Conservation (phyloP, 2,113 vertebrate species). For the Prietella phreatophila region DNA sequence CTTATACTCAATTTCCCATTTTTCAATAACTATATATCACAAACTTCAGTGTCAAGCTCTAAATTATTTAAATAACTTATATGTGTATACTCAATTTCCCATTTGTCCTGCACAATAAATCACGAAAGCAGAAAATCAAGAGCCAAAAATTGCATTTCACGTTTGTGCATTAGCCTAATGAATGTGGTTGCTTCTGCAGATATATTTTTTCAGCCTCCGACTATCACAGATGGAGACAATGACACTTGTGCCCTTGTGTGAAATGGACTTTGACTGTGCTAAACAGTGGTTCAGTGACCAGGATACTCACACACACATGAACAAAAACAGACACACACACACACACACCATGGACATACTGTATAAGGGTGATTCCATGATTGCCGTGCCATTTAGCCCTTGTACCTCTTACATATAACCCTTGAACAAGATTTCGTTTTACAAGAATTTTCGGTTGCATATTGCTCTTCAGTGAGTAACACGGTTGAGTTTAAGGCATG, state of each 20-base stretch:
- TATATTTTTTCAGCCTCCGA: slow-evolving; percentile 26
- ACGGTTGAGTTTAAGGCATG: neutral
- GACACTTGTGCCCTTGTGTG: slow-evolving; percentile 45
- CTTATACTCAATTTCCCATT: slow-evolving; percentile 73
- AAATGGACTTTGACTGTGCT: slow-evolving; percentile 44
- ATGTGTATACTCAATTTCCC: slow-evolving; percentile 69
- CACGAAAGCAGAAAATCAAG: slow-evolving; percentile 49
- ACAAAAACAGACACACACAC: slow-evolving; percentile 20
- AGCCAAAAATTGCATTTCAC: slow-evolving; percentile 46
- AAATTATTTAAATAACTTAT: slow-evolving; percentile 76
- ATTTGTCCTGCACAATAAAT: slow-evolving; percentile 70
- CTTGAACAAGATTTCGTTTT: neutral
- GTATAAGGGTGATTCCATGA: neutral
- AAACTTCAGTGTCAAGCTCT: slow-evolving; percentile 67
- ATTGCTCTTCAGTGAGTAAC: neutral
- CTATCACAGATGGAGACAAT: slow-evolving; percentile 41
- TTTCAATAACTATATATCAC: slow-evolving; percentile 73
- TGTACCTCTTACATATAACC: neutral
- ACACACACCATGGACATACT: slow-evolving; percentile 2
- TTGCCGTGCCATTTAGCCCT: neutral
- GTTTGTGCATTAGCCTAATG: slow-evolving; percentile 72
- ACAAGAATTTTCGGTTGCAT: neutral
- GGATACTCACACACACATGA: slow-evolving; percentile 29
- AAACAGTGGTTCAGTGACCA: slow-evolving; percentile 43
- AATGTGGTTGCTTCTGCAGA: slow-evolving; percentile 60